Evolutionary conservation across 2,888 invertebrate genomes (phyloP).

Genomic region (Thera obeliscata): DNA sequence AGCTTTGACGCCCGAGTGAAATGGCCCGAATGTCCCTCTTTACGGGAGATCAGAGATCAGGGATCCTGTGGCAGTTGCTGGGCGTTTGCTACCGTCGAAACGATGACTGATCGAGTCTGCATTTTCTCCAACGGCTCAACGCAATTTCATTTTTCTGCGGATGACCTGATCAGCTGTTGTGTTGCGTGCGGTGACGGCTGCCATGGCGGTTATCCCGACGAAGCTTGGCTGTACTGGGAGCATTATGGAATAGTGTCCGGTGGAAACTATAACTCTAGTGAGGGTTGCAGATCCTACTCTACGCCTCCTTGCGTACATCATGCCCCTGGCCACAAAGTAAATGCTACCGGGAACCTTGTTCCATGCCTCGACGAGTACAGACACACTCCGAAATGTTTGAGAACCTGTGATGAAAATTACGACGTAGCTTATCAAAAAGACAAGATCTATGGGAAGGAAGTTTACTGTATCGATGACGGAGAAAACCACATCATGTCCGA

Average conservation of each 20-base stretch:
- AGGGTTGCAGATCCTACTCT: conserved; percentile 95
- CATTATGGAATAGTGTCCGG: conserved; percentile 94
- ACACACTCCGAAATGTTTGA: conserved; percentile 92
- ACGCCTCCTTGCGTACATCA: conserved; percentile 96
- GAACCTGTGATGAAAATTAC: conserved; percentile 88
- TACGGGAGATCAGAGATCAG: conserved; percentile 93
- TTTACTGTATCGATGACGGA: conserved; percentile 85
- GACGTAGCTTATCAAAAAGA: conserved; percentile 88
- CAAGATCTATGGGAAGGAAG: conserved; percentile 88
- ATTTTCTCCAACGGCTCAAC: conserved; percentile 89
- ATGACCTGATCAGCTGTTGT: conserved; percentile 89
- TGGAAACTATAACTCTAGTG: conserved; percentile 89
- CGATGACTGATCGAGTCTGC: conserved; percentile 95
- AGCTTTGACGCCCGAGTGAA: conserved; percentile 91
- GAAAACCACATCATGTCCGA: conserved; percentile 90
- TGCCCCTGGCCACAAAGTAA: conserved; percentile 88
- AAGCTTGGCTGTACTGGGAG: conserved; percentile 95
- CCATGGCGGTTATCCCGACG: conserved; percentile 90
- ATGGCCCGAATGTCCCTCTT: conserved; percentile 94
- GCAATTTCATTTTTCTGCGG: conserved; percentile 92
- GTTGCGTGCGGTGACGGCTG: conserved; percentile 90
- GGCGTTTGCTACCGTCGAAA: conserved; percentile 96
- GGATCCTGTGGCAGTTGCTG: conserved; percentile 97
- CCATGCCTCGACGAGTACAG: conserved; percentile 88
- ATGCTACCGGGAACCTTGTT: not conserved